Evolutionary conservation across 2,888 invertebrate species (phyloP).

Genomic region (Diplolepis rosae): DNA sequence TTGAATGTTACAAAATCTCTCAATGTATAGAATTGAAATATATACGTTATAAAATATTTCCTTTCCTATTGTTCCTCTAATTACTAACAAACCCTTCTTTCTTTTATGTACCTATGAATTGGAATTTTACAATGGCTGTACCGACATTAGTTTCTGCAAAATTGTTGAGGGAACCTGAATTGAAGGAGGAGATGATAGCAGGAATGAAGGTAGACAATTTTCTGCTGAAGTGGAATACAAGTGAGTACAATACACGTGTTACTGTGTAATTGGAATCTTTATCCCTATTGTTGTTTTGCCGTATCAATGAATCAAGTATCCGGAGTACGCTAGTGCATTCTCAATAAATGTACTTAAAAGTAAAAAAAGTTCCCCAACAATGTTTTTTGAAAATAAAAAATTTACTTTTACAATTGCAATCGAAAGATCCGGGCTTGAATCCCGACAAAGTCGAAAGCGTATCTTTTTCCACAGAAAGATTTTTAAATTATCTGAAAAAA

Average conservation of each 20-base stretch:
- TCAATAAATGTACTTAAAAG: not conserved
- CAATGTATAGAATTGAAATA: not conserved
- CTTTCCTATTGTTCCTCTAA: not conserved
- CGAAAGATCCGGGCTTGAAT: no score
- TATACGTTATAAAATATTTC: not conserved
- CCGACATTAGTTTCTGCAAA: constrained; percentile 22
- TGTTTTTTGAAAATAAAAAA: no score
- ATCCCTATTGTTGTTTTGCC: constrained; percentile 34
- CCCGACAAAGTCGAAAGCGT: no score
- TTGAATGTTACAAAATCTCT: not conserved
- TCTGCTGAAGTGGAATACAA: constrained; percentile 33
- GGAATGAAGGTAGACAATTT: constrained; percentile 7
- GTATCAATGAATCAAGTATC: not conserved
- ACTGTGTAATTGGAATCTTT: constrained; percentile 44
- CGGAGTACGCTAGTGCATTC: not conserved
- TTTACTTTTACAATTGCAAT: no score
- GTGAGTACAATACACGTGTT: constrained; percentile 33
- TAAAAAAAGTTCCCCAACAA: no score
- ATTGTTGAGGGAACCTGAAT: constrained; percentile 38
- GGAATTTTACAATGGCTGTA: constrained; percentile 33
- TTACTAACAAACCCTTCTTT: constrained; percentile 14
- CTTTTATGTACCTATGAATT: constrained; percentile 35
- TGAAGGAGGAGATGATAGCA: not conserved
- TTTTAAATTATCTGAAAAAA: no score
- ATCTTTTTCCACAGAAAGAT: no score